phyloP scores from a whole-genome alignment of 2,113 vertebrate genomes.

The Syrmaticus mikado region DNA sequence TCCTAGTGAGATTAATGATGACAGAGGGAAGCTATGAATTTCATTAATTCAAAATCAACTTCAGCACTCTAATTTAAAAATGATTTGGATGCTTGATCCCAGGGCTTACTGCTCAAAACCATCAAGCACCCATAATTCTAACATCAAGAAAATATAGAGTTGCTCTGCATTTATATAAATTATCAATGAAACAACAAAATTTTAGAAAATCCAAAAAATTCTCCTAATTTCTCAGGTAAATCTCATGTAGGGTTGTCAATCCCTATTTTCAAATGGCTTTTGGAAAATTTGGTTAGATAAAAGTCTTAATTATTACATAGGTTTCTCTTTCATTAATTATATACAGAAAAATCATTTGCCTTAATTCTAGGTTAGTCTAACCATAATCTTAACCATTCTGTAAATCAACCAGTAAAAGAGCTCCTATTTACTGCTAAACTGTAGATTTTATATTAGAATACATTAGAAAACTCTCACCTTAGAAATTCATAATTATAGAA shows the following conservation, averaged over 20 bases:
- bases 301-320: background rate
- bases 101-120: background rate
- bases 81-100: background rate
- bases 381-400: background rate
- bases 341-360: background rate
- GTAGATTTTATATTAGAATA: background rate
- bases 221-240: background rate
- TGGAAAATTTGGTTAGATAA: background rate
- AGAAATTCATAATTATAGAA: background rate
- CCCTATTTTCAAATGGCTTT: background rate
- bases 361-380: background rate
- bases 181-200: background rate
- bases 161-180: background rate
- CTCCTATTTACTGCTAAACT: background rate
- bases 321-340: background rate
- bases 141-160: background rate
- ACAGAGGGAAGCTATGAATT: background rate
- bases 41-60: background rate
- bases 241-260: background rate
- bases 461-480: background rate
- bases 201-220: background rate
- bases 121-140: background rate
- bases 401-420: background rate
- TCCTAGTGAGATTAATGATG: background rate
- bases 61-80: background rate